phyloP scores from a whole-genome alignment of 2,797 vertebrate genomes.

The Centropyge bicolor region DNA sequence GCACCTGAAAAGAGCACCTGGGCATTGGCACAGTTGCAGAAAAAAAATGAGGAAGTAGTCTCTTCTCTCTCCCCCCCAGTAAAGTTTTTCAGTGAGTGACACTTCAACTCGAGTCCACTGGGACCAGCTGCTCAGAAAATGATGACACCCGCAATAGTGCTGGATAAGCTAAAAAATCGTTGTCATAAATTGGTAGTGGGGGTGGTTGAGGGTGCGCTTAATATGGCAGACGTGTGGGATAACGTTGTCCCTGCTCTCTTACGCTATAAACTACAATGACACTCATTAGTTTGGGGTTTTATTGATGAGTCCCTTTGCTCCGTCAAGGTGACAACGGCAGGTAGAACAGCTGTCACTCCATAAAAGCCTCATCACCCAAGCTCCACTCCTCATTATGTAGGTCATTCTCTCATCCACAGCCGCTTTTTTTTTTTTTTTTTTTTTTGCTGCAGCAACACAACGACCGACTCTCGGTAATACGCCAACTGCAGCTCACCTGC shows the following conservation, averaged over 20 bases:
- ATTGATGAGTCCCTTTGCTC: slow-evolving; percentile 79
- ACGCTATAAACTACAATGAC: slow-evolving; percentile 75
- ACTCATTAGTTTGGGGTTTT: slow-evolving; percentile 75
- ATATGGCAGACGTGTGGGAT: slow-evolving; percentile 66
- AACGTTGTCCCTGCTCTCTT: slow-evolving; percentile 63
- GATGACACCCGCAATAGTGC: slow-evolving; percentile 66
- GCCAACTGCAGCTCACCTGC: slow-evolving; percentile 57
- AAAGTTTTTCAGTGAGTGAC: slow-evolving; percentile 77
- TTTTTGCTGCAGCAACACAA: slow-evolving; percentile 51
- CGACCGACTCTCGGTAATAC: slow-evolving; percentile 52
- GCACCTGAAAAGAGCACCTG: slow-evolving; percentile 77
- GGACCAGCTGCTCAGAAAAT: slow-evolving; percentile 69
- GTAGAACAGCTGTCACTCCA: slow-evolving; percentile 83
- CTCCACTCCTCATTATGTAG: slow-evolving; percentile 77
- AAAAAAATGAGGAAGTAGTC: slow-evolving; percentile 69
- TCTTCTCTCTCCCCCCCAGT: slow-evolving; percentile 38
- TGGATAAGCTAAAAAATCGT: slow-evolving; percentile 72
- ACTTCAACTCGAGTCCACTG: slow-evolving; percentile 66
- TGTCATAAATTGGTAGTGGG: slow-evolving; percentile 69
- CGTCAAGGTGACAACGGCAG: slow-evolving; percentile 80
- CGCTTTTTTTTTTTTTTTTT: slow-evolving; percentile 7
- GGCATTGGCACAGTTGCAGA: slow-evolving; percentile 64
- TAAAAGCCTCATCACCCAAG: slow-evolving; percentile 78
- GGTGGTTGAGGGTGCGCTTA: slow-evolving; percentile 55
- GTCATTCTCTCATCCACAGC: slow-evolving; percentile 68